A percentile compares a stretch with the other conserved stretches of the same genome.
These are phyloP conservation scores for Paratrypauchen microcephalus DNA, from an alignment of 2,797 vertebrate genomes.

Conservation along the genomic window DNA sequence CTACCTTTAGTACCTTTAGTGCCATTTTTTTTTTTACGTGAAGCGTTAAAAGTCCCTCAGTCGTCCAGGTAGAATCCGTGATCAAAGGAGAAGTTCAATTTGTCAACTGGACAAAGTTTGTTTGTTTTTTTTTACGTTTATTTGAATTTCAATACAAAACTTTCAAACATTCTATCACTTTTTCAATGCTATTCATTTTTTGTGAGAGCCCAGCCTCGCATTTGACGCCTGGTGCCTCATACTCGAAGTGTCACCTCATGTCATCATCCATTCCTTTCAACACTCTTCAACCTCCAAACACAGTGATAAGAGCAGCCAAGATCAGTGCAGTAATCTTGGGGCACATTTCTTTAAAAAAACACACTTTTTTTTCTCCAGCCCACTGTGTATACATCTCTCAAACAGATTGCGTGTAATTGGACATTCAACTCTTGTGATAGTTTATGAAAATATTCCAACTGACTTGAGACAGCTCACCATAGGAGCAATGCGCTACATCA, in stretches of 20 bases:
- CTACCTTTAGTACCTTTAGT: no score
- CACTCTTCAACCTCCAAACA: slow-evolving; percentile 13
- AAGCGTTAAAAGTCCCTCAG: no score
- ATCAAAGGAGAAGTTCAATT: no score
- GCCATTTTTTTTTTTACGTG: no score
- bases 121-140: no score
- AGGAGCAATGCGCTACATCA: slow-evolving; percentile 39
- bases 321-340: slow-evolving; percentile 30
- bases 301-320: slow-evolving; percentile 27
- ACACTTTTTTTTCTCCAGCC: slow-evolving; percentile 13
- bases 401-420: slow-evolving; percentile 21
- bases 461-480: slow-evolving; percentile 38
- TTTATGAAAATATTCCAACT: slow-evolving; percentile 29
- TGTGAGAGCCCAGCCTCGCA: slow-evolving; percentile 4
- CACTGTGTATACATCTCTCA: slow-evolving; percentile 29
- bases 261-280: slow-evolving; percentile 46
- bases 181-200: background rate
- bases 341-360: slow-evolving; percentile 36
- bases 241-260: slow-evolving; percentile 41
- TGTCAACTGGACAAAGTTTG: no score
- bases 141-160: background rate
- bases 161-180: background rate
- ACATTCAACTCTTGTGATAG: slow-evolving; percentile 36
- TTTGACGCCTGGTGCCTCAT: slow-evolving; percentile 11
- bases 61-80: no score